Conservation (phyloP, 2,113 vertebrate genomes). For the Phocoena sinus region DNA sequence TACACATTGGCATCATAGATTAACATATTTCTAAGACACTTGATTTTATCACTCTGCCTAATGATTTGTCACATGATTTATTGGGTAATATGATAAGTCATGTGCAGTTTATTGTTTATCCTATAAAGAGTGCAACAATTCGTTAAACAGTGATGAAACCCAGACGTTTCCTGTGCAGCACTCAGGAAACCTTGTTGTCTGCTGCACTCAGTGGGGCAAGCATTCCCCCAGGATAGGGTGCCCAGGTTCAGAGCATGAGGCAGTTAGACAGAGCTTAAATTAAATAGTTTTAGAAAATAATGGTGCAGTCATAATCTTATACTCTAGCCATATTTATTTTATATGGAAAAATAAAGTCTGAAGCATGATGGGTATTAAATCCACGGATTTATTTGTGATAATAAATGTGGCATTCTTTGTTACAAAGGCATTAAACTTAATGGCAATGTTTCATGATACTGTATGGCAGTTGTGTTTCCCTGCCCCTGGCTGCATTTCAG, state of each 20-base stretch:
- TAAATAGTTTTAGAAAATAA: slow-evolving; percentile 78
- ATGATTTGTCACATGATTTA: slow-evolving; percentile 89
- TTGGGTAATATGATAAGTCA: slow-evolving; percentile 87
- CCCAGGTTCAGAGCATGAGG: slow-evolving; percentile 45
- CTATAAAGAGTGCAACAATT: slow-evolving; percentile 86
- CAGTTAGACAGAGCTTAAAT: slow-evolving; percentile 63
- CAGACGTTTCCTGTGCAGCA: slow-evolving; percentile 49
- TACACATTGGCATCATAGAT: slow-evolving; percentile 85
- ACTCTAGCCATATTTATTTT: slow-evolving; percentile 79
- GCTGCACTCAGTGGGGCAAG: not conserved
- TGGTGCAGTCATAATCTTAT: slow-evolving; percentile 75
- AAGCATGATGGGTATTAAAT: slow-evolving; percentile 70
- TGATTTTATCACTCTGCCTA: slow-evolving; percentile 88
- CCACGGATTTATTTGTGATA: slow-evolving; percentile 75
- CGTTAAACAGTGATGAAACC: slow-evolving; percentile 82
- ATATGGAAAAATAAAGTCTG: slow-evolving; percentile 80
- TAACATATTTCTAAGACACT: slow-evolving; percentile 90
- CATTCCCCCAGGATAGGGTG: slow-evolving; percentile 19
- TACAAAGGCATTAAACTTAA: slow-evolving; percentile 72
- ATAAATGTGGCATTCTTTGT: slow-evolving; percentile 77
- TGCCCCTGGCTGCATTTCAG: slow-evolving; percentile 26
- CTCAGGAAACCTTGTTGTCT: slow-evolving; percentile 62
- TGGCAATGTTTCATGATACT: slow-evolving; percentile 60
- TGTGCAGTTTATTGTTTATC: slow-evolving; percentile 87
- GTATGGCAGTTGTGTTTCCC: slow-evolving; percentile 33